A percentile compares a stretch with the other conserved stretches of the same genome.
Conservation (phyloP, 2,113 vertebrate genomes). For the Trachemys scripta region DNA sequence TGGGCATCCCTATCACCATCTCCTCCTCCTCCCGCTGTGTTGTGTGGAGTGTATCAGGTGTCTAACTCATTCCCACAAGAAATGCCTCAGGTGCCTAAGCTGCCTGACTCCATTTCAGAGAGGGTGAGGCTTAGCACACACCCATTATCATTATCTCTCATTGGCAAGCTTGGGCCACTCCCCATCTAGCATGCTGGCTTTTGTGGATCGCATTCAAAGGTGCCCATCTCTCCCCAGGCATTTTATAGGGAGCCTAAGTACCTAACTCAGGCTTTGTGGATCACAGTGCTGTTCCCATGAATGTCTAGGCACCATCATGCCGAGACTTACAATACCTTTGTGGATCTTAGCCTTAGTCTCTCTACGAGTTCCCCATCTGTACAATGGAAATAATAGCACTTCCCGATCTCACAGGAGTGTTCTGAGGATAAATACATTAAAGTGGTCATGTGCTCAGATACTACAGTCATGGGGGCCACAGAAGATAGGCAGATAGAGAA, state of each 20-base stretch:
- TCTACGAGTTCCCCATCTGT: not conserved
- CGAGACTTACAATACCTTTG: no score
- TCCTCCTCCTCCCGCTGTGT: not conserved
- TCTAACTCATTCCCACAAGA: not conserved
- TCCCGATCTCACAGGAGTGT: not conserved
- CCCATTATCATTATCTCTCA: not conserved
- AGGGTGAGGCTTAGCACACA: not conserved
- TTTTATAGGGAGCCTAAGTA: no score
- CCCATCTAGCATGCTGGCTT: no score
- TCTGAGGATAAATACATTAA: not conserved
- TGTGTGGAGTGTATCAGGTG: not conserved
- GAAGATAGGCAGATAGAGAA: not conserved
- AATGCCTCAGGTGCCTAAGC: not conserved
- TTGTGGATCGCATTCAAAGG: no score
- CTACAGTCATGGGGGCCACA: not conserved
- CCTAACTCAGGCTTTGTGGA: no score
- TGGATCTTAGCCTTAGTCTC: not conserved
- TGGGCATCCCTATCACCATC: not conserved
- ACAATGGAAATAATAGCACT: not conserved
- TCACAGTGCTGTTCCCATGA: no score
- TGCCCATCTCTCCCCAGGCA: no score
- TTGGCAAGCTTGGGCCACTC: no score
- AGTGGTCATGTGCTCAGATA: not conserved
- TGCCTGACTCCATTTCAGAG: not conserved
- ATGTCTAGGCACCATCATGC: no score